Evolutionary conservation across 2,113 vertebrate species (phyloP).

Genomic region (Apodemus speciosus): DNA sequence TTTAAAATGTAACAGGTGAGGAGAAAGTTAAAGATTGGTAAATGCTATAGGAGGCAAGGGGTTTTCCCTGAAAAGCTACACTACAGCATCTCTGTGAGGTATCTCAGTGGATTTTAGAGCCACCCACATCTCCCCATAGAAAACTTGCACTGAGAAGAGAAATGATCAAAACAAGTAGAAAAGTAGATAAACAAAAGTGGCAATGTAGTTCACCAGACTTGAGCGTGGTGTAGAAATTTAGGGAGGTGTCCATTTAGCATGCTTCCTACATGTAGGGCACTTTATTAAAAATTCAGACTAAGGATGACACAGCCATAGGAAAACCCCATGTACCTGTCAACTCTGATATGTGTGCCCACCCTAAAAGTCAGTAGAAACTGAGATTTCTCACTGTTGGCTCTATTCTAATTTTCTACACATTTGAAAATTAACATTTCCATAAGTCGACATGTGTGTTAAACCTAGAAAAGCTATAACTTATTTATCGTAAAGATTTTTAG

Average conservation of each 20-base stretch:
- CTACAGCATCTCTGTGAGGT: background rate
- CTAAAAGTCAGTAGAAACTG: background rate
- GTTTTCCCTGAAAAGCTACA: no score
- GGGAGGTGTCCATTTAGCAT: background rate
- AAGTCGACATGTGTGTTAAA: slow-evolving; percentile 57
- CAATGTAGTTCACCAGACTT: background rate
- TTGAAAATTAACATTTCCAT: slow-evolving; percentile 56
- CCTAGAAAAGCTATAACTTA: slow-evolving; percentile 49
- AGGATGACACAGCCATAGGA: background rate
- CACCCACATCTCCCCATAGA: background rate
- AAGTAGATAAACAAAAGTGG: background rate
- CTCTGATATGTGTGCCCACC: slow-evolving; percentile 53
- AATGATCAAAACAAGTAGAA: background rate
- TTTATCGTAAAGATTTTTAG: slow-evolving; percentile 65
- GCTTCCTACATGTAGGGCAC: background rate
- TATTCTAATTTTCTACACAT: slow-evolving; percentile 65
- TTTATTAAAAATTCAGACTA: background rate
- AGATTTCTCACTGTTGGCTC: slow-evolving; percentile 39
- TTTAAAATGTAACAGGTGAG: background rate
- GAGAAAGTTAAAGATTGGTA: background rate
- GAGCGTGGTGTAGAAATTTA: background rate
- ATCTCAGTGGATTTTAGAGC: background rate
- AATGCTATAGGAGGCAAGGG: background rate
- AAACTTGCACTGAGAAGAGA: background rate
- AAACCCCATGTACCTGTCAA: slow-evolving; percentile 40